Evolutionary conservation across 2,888 invertebrate genomes (phyloP).

Genomic region (Caenorhabditis sulstoni): DNA sequence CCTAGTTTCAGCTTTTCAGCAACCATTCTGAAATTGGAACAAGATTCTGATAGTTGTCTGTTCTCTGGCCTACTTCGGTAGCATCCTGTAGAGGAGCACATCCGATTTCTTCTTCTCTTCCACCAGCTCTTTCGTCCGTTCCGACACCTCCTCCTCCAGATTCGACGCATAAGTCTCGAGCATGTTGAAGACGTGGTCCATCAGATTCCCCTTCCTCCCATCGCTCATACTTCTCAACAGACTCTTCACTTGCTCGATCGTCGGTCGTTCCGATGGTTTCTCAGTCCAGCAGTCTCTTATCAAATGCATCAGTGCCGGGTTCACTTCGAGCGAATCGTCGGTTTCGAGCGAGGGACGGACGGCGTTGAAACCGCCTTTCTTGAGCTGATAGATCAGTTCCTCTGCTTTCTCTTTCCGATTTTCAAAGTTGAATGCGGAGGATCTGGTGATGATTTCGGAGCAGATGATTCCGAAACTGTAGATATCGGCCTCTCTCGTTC

Average conservation of each 20-base stretch:
- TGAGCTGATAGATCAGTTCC: slow-evolving; percentile 64
- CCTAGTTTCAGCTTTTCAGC: slow-evolving; percentile 75
- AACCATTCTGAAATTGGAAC: slow-evolving; percentile 31
- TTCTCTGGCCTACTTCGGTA: slow-evolving; percentile 62
- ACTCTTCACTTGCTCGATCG: slow-evolving; percentile 60
- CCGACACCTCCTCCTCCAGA: slow-evolving; percentile 71
- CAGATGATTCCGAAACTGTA: slow-evolving; percentile 71
- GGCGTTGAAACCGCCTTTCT: slow-evolving; percentile 63
- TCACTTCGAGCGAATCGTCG: slow-evolving; percentile 38
- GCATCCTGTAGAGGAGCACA: slow-evolving; percentile 73
- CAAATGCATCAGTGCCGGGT: slow-evolving; percentile 59
- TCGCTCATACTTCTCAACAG: slow-evolving; percentile 45
- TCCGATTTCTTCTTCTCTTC: slow-evolving; percentile 78
- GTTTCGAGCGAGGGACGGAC: slow-evolving; percentile 58
- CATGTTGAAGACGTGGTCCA: slow-evolving; percentile 77
- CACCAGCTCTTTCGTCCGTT: slow-evolving; percentile 68
- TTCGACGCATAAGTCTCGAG: slow-evolving; percentile 71
- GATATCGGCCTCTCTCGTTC: slow-evolving; percentile 60
- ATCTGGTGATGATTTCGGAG: slow-evolving; percentile 60
- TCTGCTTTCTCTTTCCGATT: slow-evolving; percentile 62
- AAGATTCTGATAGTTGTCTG: neutral
- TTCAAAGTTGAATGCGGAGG: slow-evolving; percentile 48
- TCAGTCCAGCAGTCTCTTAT: slow-evolving; percentile 75
- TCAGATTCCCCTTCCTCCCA: slow-evolving; percentile 68
- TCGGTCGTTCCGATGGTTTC: slow-evolving; percentile 68